phyloP scores from a whole-genome alignment of 2,797 vertebrate genomes.

The Poecilia picta region DNA sequence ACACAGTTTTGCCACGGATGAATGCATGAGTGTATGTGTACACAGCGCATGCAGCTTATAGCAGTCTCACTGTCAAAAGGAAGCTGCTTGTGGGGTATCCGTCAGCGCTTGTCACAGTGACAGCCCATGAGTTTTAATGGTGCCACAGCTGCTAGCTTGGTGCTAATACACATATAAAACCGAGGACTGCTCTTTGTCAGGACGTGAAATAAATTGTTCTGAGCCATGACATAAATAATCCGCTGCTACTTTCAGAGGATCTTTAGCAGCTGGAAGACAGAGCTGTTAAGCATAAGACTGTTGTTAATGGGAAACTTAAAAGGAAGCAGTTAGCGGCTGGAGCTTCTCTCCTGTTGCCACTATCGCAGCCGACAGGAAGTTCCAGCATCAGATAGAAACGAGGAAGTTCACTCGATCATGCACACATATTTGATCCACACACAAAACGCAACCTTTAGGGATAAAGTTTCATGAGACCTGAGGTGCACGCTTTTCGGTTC shows the following conservation, averaged over 20 bases:
- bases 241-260: background rate
- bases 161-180: background rate
- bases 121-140: slow-evolving; percentile 27
- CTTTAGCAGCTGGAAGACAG: slow-evolving; percentile 17
- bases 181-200: background rate
- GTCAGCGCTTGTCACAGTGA: slow-evolving; percentile 17
- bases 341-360: slow-evolving; percentile 19
- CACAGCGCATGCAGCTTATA: background rate
- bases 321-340: slow-evolving; percentile 1
- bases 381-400: slow-evolving; percentile 23
- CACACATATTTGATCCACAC: slow-evolving; percentile 37
- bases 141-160: background rate
- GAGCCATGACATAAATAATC: background rate
- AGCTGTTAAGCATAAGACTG: slow-evolving; percentile 1
- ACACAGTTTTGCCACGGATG: background rate
- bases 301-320: slow-evolving; percentile 10
- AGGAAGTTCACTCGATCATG: slow-evolving; percentile 57
- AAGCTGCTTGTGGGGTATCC: slow-evolving; percentile 10
- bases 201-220: slow-evolving; percentile 28
- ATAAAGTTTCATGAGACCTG: background rate
- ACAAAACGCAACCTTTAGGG: slow-evolving; percentile 8
- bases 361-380: slow-evolving; percentile 64
- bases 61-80: background rate
- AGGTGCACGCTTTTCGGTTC: background rate
- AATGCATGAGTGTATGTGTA: background rate